A percentile compares a stretch with the other conserved stretches of the same genome.
Conservation (phyloP, 2,797 vertebrate genomes). For the Varecia variegata region DNA sequence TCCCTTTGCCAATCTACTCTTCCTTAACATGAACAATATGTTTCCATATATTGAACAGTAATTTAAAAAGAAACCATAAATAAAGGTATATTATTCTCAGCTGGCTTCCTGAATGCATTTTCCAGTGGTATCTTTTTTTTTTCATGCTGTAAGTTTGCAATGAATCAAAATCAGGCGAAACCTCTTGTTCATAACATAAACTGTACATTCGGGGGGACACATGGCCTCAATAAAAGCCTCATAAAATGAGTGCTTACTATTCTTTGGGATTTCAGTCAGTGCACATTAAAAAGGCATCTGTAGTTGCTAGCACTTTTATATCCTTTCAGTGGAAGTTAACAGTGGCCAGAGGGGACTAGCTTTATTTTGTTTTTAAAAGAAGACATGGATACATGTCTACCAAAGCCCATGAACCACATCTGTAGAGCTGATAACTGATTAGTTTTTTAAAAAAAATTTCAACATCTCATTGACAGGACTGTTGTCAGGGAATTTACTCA, state of each 20-base stretch:
- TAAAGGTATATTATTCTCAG: neutral
- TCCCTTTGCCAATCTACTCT: neutral
- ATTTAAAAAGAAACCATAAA: neutral
- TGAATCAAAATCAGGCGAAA: neutral
- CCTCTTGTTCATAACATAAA: neutral
- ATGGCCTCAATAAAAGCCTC: neutral
- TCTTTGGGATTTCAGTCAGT: neutral
- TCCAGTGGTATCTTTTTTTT: neutral
- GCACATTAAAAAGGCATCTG: neutral
- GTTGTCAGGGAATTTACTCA: neutral
- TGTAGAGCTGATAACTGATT: neutral
- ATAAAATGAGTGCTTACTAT: neutral
- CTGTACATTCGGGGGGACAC: neutral
- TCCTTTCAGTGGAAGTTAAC: slow-evolving; percentile 8
- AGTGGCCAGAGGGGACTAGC: neutral
- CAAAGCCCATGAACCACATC: neutral
- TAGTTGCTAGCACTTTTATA: neutral
- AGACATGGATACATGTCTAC: neutral
- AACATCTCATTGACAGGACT: neutral
- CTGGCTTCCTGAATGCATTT: neutral
- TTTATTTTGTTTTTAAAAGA: slow-evolving; percentile 56
- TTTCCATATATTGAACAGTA: neutral
- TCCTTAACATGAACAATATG: neutral
- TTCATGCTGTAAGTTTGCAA: neutral
- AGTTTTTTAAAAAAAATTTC: neutral